Evolutionary conservation across 2,888 invertebrate genomes (phyloP), one percentile per base, ranked within the genome.

Genomic region (Drosophila borealis): DNA sequence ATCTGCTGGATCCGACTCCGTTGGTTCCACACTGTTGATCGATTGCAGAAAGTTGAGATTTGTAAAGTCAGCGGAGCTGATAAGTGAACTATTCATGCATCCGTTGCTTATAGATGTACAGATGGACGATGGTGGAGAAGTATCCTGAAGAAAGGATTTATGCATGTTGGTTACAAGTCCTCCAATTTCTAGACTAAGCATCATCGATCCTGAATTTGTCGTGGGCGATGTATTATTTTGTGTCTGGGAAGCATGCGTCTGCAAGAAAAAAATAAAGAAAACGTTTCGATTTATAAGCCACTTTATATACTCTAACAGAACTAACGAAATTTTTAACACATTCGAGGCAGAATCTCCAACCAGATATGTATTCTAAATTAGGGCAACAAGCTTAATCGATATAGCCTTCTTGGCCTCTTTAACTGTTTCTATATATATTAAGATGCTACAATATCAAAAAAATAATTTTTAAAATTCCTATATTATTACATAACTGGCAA

Each of bases 131-230:
- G 92, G 92, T 4, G 92, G 92, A 46, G 92, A 92, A 2, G 91
- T 91, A 70, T 92, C 92, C 73, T 91, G 90, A 36, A 92, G 84
- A 78, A 91, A 91, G 51, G 91, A 92, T 76, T 90, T 91, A 63
- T 92, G 91, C 91, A 92, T 90, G 36, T 88, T 91, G 36, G 92
- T 92, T 42, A 92, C 92, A 60, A 92, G 81, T 11, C 92, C 92
- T 29, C 92, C 92, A 48, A 92, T 92, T 88, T 92, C 90, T 46
- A 92, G 48, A 73, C 91, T 91, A 11, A 92, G 74, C 84, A 90
- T 89, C 11, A 80, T 70, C 9, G 79, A 66, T 17, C 17, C 62
- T 36, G 39, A 29, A 34, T 54, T 49, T 53, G 17, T 19, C 34
- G 33, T 10, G n/a, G 34, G 21, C 10, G 65, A 29, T 10, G 49